Conservation (phyloP, 1,140 invertebrate species). For the Tyrophagus putrescentiae region DNA sequence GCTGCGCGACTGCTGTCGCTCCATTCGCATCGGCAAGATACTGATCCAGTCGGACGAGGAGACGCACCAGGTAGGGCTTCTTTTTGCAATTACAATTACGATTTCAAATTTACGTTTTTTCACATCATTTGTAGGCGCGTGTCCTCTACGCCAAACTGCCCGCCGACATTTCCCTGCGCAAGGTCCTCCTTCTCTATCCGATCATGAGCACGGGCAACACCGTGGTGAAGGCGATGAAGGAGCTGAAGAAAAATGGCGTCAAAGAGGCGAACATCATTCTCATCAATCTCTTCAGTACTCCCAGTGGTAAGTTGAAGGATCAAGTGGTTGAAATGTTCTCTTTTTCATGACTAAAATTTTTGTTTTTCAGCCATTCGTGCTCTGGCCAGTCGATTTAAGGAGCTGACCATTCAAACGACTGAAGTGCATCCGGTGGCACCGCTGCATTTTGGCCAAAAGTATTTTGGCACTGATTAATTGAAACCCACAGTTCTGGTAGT, state of each 20-base stretch:
- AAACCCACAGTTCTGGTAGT: not conserved
- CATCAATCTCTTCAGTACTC: slow-evolving; percentile 90
- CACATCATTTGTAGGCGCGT: slow-evolving; percentile 73
- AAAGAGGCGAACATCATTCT: slow-evolving; percentile 83
- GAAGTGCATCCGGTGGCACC: slow-evolving; percentile 88
- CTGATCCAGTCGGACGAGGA: slow-evolving; percentile 88
- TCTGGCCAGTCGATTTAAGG: slow-evolving; percentile 68
- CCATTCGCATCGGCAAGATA: slow-evolving; percentile 93
- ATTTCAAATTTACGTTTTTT: slow-evolving; percentile 89
- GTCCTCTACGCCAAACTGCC: slow-evolving; percentile 97
- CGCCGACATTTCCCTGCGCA: slow-evolving; percentile 73
- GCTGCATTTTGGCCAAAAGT: slow-evolving; percentile 95
- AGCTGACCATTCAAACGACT: slow-evolving; percentile 85
- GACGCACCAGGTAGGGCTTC: too few species aligned
- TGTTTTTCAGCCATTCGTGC: slow-evolving; percentile 53
- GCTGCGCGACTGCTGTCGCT: slow-evolving; percentile 86
- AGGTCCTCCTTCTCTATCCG: slow-evolving; percentile 91
- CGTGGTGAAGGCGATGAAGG: slow-evolving; percentile 78
- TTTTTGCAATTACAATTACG: too few species aligned
- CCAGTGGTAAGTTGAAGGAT: slow-evolving; percentile 38
- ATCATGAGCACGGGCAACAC: slow-evolving; percentile 97
- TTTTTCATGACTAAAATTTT: slow-evolving; percentile 16
- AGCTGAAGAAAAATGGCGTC: slow-evolving; percentile 80
- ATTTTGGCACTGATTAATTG: slow-evolving; percentile 83
- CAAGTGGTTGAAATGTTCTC: not conserved